Conservation (phyloP, 37 sponge, comb jelly and placozoan genomes). For the Dysidea cf. avara region DNA sequence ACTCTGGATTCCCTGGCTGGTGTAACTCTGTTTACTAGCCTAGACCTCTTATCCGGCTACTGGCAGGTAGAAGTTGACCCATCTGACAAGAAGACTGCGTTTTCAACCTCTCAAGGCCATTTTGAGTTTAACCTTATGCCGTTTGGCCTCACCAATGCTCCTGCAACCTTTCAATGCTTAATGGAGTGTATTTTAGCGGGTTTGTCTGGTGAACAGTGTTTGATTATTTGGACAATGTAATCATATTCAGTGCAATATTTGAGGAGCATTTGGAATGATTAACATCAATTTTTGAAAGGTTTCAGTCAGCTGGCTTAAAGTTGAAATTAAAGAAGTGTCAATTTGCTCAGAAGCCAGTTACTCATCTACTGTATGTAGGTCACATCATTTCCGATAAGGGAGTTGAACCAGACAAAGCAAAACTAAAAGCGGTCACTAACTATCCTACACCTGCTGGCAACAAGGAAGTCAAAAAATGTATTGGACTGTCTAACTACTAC, state of each 20-base stretch:
- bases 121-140: constrained; percentile 41
- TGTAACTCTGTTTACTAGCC: constrained; percentile 9
- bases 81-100: constrained; percentile 46
- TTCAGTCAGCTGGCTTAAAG: constrained; percentile 17
- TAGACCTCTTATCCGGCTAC: not conserved
- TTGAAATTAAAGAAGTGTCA: not conserved
- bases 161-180: constrained; percentile 46
- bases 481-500: too few relatives aligned
- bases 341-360: not conserved
- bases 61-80: not conserved
- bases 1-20: constrained; percentile 10
- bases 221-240: constrained; percentile 52
- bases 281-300: not conserved
- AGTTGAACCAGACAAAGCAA: constrained; percentile 1
- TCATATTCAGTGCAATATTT: constrained; percentile 33
- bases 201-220: constrained; percentile 18
- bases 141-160: constrained; percentile 35
- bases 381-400: not conserved
- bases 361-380: constrained; percentile 1
- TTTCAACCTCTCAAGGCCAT: constrained; percentile 43
- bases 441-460: constrained; percentile 4
- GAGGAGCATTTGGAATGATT: constrained; percentile 13
- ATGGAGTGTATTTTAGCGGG: constrained; percentile 38
- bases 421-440: not conserved
- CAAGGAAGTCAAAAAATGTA: constrained; percentile 32